Percentiles rank a stretch among this genome's conserved stretches.
Evolutionary conservation across 2,113 vertebrate species (phyloP).

Genomic region (Nothocercus julius): DNA sequence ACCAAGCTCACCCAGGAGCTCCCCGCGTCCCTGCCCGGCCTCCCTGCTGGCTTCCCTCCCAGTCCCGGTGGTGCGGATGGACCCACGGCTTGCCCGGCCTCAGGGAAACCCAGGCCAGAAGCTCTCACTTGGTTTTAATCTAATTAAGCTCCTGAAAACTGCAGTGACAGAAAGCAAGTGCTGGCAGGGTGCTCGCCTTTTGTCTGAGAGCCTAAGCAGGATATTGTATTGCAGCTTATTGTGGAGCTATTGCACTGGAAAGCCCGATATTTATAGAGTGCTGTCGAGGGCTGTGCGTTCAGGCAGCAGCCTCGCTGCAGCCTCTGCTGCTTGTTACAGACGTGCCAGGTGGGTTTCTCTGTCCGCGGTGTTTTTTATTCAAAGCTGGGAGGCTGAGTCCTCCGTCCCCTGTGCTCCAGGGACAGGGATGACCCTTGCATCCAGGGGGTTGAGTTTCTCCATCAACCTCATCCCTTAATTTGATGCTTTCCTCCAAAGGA

Average conservation of each 20-base stretch:
- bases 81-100: not conserved
- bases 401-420: not conserved
- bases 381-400: not conserved
- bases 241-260: not conserved
- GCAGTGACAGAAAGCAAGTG: not conserved
- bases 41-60: not conserved
- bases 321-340: not conserved
- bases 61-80: not conserved
- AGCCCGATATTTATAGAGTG: conserved; percentile 10
- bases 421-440: not conserved
- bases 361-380: not conserved
- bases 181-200: conserved; percentile 38
- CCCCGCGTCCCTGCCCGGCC: not conserved
- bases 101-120: not conserved
- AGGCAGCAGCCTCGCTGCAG: not conserved
- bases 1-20: not conserved
- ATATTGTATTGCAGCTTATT: not conserved
- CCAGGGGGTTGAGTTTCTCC: not conserved
- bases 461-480: not conserved
- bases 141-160: conserved; percentile 31
- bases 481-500: not conserved
- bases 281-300: not conserved
- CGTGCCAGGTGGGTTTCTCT: not conserved
- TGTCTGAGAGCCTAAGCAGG: not conserved
- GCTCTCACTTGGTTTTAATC: conserved; percentile 7